Evolutionary conservation across 1,140 invertebrate species (phyloP), one percentile per base, ranked within the genome.

Genomic region (Parasteatoda tepidariorum): DNA sequence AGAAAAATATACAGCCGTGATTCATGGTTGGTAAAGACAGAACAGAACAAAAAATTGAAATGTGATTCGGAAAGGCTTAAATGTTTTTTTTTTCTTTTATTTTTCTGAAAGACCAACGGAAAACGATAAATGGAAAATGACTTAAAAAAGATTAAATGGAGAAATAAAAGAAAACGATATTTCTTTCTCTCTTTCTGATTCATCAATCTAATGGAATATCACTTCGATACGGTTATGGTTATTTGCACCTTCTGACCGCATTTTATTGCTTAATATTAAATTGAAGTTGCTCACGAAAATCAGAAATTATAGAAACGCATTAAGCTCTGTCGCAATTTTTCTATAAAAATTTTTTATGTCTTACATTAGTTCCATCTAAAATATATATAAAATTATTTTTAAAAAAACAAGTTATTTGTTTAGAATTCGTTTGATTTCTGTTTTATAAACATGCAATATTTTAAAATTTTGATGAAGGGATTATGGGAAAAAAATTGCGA

Each of bases 51-150:
- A 31, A 78, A 24, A 15, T 48, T 2, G 18, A 62, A 62, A 62
- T 75, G 57, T 2, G 11, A 54, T 48, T 70, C 41, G 34, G 33
- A 70, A 70, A 54, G 34, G 57, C 66, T 78, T 78, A 38, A 24
- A 66, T 54, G 22, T 26, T 54, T 78, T 62, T 62, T 74, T 64
- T 75, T 1, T 76, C 9, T 26, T 64, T 61, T 64, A 30, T 6
- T 28, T 64, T 38, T 22, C 9, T 18, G 28, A 15, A 48, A 78
- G n/a, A 66, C 55, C 48, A 79, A 68, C 48, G 48, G 22, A 59
- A 67, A 79, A 79, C 62, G 76, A 55, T 68, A 68, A 79, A 79
- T 79, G 62, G 62, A 68, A 59, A 79, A 79, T 68, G 76, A 79
- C 76, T 68, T 68, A 57, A 79, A 79, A 68, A 55, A 67, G 76